Percentiles rank a stretch among this genome's conserved stretches.
Conservation (phyloP, 2,888 invertebrate species). For the Drosophila ezoana region DNA sequence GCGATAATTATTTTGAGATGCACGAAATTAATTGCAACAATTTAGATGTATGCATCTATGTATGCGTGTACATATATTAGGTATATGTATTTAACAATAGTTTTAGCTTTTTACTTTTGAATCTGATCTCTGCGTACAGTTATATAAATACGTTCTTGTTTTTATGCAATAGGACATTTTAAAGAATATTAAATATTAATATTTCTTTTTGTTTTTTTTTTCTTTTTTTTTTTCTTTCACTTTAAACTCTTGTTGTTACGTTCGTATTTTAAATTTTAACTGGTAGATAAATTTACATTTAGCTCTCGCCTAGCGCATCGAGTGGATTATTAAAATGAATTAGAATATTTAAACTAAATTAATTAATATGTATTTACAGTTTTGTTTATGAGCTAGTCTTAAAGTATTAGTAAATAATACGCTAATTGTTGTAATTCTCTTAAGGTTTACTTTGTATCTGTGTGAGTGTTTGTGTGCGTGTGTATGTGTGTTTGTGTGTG, state of each 20-base stretch:
- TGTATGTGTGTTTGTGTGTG: slow-evolving; percentile 29
- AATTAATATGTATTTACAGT: slow-evolving; percentile 62
- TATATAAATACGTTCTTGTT: slow-evolving; percentile 47
- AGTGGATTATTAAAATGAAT: slow-evolving; percentile 53
- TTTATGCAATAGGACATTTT: slow-evolving; percentile 70
- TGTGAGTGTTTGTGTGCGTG: slow-evolving; percentile 24
- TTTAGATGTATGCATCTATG: slow-evolving; percentile 47
- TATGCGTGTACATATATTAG: slow-evolving; percentile 30
- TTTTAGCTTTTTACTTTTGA: slow-evolving; percentile 17
- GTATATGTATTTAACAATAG: slow-evolving; percentile 42
- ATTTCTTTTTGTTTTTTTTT: slow-evolving; percentile 59
- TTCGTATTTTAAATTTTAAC: slow-evolving; percentile 27
- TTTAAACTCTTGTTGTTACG: slow-evolving; percentile 24
- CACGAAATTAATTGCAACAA: slow-evolving; percentile 71
- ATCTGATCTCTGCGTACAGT: slow-evolving; percentile 33
- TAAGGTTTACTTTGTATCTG: slow-evolving; percentile 31
- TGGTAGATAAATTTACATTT: slow-evolving; percentile 32
- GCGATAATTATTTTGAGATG: slow-evolving; percentile 53
- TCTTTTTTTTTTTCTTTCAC: slow-evolving; percentile 15
- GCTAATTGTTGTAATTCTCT: slow-evolving; percentile 30
- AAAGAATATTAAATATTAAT: slow-evolving; percentile 79
- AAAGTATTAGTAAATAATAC: slow-evolving; percentile 49
- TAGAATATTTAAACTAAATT: slow-evolving; percentile 50
- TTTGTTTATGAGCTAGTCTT: slow-evolving; percentile 48
- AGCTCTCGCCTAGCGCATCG: slow-evolving; percentile 53